These are phyloP conservation scores for Pristionchus fissidentatus DNA, from an alignment of 2,888 invertebrate species.

Conservation along the genomic window DNA sequence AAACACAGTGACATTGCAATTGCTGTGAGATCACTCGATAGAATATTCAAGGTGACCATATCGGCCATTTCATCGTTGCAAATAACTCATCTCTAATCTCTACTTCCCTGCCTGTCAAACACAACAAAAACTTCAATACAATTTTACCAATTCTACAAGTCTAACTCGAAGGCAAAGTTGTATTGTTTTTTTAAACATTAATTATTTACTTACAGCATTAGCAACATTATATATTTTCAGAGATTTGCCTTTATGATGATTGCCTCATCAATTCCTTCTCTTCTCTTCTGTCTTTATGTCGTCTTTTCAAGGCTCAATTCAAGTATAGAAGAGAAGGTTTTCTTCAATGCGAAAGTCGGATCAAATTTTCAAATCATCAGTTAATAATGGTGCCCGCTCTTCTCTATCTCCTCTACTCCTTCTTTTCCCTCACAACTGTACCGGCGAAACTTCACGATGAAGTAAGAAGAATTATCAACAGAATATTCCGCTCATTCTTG, in stretches of 20 bases:
- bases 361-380: not conserved
- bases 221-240: not conserved
- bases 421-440: conserved; percentile 11
- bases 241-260: conserved; percentile 35
- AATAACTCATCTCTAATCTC: too few relatives aligned
- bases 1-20: conserved; percentile 27
- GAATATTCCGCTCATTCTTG: not conserved
- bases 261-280: conserved; percentile 26
- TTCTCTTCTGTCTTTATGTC: conserved; percentile 9
- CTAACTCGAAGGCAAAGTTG: too few relatives aligned
- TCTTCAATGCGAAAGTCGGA: not conserved
- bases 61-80: too few relatives aligned
- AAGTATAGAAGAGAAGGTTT: conserved; percentile 11
- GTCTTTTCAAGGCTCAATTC: conserved; percentile 25
- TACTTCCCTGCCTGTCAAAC: too few relatives aligned
- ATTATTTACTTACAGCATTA: too few relatives aligned
- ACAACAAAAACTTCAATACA: too few relatives aligned
- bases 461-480: not conserved
- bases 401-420: conserved; percentile 38
- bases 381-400: conserved; percentile 23
- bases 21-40: not conserved
- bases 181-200: too few relatives aligned
- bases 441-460: conserved; percentile 35
- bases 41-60: conserved; percentile 20
- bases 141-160: not conserved